Evolutionary conservation across 1,140 invertebrate species (phyloP), one percentile per base, ranked within the genome.

Genomic region (Argopecten irradians): DNA sequence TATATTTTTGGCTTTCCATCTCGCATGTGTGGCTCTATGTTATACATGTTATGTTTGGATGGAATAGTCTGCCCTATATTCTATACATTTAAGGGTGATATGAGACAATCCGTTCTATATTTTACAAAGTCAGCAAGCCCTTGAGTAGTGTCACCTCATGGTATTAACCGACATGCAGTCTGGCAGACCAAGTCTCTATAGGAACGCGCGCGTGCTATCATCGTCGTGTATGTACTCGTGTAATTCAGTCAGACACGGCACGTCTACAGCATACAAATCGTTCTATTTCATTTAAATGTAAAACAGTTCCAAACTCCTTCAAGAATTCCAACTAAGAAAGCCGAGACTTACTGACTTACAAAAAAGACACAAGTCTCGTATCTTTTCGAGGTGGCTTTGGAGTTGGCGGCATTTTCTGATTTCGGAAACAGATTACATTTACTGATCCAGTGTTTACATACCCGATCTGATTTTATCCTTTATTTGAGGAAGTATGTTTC

Each of bases 221-320:
- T 5, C n/a, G 55, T n/a, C 22, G 2, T 71, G 28, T n/a, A 7
- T 71, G 55, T 71, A n/a, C 36, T 28, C n/a, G n/a, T n/a, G n/a
- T n/a, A n/a, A 71, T 71, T 28, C 55, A 28, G 28, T n/a, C 22
- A 3, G 22, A 28, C 55, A 71, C 55, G 22, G 28, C 14, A 71
- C n/a, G 55, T 71, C 55, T 71, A n/a, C 11, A n/a, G 55, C 55
- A 71, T 71, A n/a, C 55, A 71, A 71, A 71, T 71, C 55, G 22
- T 71, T n/a, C 28, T n/a, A 71, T 71, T 71, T 71, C 55, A 71
- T 71, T 71, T 71, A 71, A 71, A 71, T 71, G 55, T 71, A 71
- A 71, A 71, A 71, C 55, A 71, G 55, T 71, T 28, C 8, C 55
- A 71, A 71, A 28, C n/a, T 71, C 55, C n/a, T 71, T 71, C n/a